Base-by-base conservation (phyloP, 2,797 vertebrate species). In the Rhabdomys pumilio region DNA sequence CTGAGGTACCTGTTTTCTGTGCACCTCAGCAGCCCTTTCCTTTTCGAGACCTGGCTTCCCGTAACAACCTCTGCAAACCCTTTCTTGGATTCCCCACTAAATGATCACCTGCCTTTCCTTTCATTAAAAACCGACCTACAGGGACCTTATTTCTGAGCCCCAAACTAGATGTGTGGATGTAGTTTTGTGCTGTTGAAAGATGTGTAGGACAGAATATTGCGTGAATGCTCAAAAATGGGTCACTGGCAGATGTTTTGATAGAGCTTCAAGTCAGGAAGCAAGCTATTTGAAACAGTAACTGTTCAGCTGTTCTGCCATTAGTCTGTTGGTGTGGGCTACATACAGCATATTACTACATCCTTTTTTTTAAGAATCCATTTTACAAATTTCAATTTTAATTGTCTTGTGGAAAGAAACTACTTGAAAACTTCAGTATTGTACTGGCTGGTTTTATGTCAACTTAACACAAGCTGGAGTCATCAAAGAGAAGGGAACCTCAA, bases 111-210 rank as follows among this genome's bases (percentile, higher is more conserved):
- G 79, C 57, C 88, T 89, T 96, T 88, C 90, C 77, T 96, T 97
- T 95, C 96, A 96, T 92, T 97, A 94, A 92, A 97, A 96, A 86
- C 79, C 92, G 94, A 93, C 95, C 95, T 93, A 94, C 69, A 97
- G 92, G 94, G 84, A 75, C 84, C 84, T 96, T 96, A 92, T 94
- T 97, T 97, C 87, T 83, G 91, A 95, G 93, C 67, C 80, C 61
- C 34, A 92, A 90, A 93, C n/a, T 92, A 90, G 88, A 63, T 90
- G 85, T 88, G 65, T 90, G 73, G 38, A 82, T 91, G 1, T 34
- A 47, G 73, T 88, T 92, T 69, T 83, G 61, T 76, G 77, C 83
- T 90, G 81, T 75, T 88, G 65, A 91, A 84, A 96, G 93, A 97
- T 95, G 91, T 96, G 65, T 94, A 91, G 93, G 38, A 75, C 34